Conservation (phyloP, 2,797 vertebrate genomes). For the Falco peregrinus region DNA sequence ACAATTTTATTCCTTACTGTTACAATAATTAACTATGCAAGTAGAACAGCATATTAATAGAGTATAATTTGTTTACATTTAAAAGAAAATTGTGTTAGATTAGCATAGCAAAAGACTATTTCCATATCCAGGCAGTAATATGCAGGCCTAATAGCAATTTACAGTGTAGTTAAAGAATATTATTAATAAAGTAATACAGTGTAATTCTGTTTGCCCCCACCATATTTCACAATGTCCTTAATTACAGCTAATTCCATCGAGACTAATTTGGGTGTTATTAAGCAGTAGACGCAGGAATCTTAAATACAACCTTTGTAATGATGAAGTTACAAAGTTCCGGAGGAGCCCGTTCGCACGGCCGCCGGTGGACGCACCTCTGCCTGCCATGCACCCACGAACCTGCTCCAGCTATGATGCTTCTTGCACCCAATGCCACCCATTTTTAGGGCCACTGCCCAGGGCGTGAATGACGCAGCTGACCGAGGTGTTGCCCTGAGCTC, state of each 20-base stretch:
- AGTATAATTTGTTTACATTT: constrained; percentile 85
- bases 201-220: constrained; percentile 77
- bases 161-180: constrained; percentile 81
- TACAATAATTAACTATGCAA: constrained; percentile 83
- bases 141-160: constrained; percentile 81
- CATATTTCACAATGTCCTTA: constrained; percentile 79
- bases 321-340: constrained; percentile 66
- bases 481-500: not conserved
- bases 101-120: constrained; percentile 83
- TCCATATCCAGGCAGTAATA: constrained; percentile 80
- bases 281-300: constrained; percentile 76
- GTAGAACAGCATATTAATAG: constrained; percentile 83
- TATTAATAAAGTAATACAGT: constrained; percentile 82
- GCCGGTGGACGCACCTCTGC: too few relatives aligned
- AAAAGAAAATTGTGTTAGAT: constrained; percentile 83
- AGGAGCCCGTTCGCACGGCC: too few relatives aligned
- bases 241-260: constrained; percentile 80
- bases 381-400: too few relatives aligned
- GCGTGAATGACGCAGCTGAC: fast-evolving
- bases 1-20: constrained; percentile 82
- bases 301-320: constrained; percentile 74
- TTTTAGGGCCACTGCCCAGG: fast-evolving
- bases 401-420: fast-evolving
- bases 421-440: not conserved
- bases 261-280: constrained; percentile 79